Base-by-base conservation (phyloP, 2,888 invertebrate genomes). In the Hirtodrosophila histrioides region DNA sequence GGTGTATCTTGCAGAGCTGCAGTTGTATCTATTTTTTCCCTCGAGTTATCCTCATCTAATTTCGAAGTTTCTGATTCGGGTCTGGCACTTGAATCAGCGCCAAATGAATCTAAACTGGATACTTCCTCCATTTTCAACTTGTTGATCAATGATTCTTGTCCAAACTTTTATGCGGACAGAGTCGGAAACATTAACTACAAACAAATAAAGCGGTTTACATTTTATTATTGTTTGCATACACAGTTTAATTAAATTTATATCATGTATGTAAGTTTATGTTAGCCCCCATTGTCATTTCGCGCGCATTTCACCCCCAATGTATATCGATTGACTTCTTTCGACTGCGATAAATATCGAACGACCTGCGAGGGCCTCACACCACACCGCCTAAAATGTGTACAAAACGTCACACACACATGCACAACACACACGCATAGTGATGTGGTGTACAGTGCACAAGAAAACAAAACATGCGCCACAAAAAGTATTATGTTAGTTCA, bases 81-180 rank as follows among this genome's bases (percentile, higher is more conserved):
- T 9, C 82, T 74, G 7, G 81, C 79, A 29, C 75, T 85, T 41
- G 89, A 83, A 50, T 90, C 90, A 2, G 80, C 86, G 37, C 86
- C 86, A 61, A 89, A 89, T 11, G 90, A 90, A 71, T 90, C 90
- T 70, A 90, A 75, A 56, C 90, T 90, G 71, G 91, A 89, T 78
- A 90, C 88, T 80, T 91, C 91, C 66, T 91, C 91, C 91, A 91
- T 91, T 11, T 45, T 51, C 4, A 44, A 41, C 37, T 33, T 17
- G n/a, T 61, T 73, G 24, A 48, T 60, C 39, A 56, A 53, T 53
- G 46, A 65, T 64, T 50, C 23, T 43, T 46, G 35, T 51, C 27
- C 12, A 17, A 17, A 17, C 17, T 17, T 43, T 81, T 61, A 68
- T 40, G 43, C 39, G 35, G 37, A 10, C 31, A 67, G 40, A 35